Percentiles rank a stretch among this genome's conserved stretches.
Conservation (phyloP, 1,140 invertebrate genomes). For the Coenobita brevimanus region DNA sequence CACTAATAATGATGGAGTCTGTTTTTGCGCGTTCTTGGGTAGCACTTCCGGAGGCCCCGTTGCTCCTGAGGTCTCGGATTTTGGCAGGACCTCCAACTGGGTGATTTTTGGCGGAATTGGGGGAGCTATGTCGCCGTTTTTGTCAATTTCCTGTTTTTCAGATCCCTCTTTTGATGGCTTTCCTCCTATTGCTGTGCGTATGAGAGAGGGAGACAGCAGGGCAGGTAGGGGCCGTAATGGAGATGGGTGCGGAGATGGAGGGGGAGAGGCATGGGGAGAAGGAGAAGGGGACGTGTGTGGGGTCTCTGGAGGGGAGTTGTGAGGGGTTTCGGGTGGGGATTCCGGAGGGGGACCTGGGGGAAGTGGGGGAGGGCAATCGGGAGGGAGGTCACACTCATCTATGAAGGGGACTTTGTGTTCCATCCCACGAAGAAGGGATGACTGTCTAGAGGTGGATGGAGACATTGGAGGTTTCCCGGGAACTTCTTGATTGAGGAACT, state of each 20-base stretch:
- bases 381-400: conserved; percentile 35
- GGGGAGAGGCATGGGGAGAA: conserved; percentile 2
- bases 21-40: background rate
- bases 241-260: background rate
- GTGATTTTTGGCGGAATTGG: conserved; percentile 27
- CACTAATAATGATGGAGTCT: background rate
- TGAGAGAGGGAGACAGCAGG: background rate
- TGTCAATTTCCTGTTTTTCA: background rate
- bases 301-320: conserved; percentile 48
- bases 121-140: background rate
- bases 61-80: background rate
- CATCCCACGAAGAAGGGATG: background rate
- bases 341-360: conserved; percentile 47
- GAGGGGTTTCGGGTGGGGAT: conserved; percentile 50
- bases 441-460: conserved; percentile 2
- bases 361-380: conserved; percentile 44
- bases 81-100: background rate
- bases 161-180: background rate
- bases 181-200: background rate
- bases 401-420: conserved; percentile 19
- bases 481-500: background rate
- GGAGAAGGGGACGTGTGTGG: conserved; percentile 33
- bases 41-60: too few relatives aligned
- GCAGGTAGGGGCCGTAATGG: background rate
- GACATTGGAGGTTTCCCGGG: conserved; percentile 2